Base-by-base conservation (phyloP, 2,113 vertebrate species). In the Sapajus apella region DNA sequence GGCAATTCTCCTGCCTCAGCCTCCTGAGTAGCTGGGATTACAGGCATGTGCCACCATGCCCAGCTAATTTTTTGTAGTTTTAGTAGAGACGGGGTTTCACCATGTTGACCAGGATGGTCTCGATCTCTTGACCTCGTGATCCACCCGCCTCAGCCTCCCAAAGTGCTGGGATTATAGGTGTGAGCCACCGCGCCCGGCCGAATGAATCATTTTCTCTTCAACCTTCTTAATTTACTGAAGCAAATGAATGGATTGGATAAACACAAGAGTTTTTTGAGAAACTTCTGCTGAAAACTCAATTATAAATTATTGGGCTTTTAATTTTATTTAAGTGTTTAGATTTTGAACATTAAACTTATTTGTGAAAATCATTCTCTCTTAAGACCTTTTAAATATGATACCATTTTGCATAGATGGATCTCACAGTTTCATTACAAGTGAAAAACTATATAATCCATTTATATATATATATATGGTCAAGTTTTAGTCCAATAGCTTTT, bases 361-460 rank as follows among this genome's bases (percentile, higher is more conserved):
- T 87, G 14, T 47, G 2, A 13, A 93, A 95, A 91, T 27, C 32
- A 87, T 75, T 96, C 2, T 87, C 17, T 94, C 56, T 96, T 77
- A 87, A 86, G 64, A 76, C 11, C 45, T 88, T 94, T 90, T 75
- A 91, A 97, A 95, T 95, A 87, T 73, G 61, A 79, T 90, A 87
- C 8, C 20, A 80, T 55, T 94, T 96, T 91, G 86, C 45, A 85
- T 82, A 64, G 82, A 83, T 85, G 66, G 73, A 58, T 96, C 90
- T 70, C 82, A 35, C n/a, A 86, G 23, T 56, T 88, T 97, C 50
- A 32, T 87, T 77, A 23, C 89, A 95, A 96, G 23, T 91, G 47
- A 93, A 95, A 98, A 97, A 37, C 40, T 37, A 37, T 66, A 96
- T 56, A 76, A 94, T 85, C 58, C 82, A 91, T 97, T 97, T 95